Base-by-base conservation (phyloP, 1,140 invertebrate species). In the Zaprionus davidi region DNA sequence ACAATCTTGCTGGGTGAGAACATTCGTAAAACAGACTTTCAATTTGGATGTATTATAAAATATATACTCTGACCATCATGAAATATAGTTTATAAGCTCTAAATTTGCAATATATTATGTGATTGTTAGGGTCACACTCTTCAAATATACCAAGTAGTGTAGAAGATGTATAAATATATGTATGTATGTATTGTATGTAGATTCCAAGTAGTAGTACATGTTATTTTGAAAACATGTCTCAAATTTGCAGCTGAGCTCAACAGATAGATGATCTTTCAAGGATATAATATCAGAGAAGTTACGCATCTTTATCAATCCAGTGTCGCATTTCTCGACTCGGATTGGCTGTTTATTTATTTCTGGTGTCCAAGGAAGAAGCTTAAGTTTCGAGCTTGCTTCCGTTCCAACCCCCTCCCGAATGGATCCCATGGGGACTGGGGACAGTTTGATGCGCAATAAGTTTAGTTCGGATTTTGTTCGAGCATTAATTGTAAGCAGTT, bases 401-500 rank as follows among this genome's bases (percentile, higher is more conserved):
- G 36, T 41, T 41, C 2, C 38, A 4, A 15, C 5, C 38, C 38
- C n/a, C 20, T 20, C 11, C 46, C 11, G 9, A 11, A 44, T 56
- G n/a, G n/a, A 36, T 56, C 20, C 64, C 53, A 51, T 44, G 38
- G 15, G 31, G 24, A 56, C 53, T 56, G 38, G 15, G 22, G 24
- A 56, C 24, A 34, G 9, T 28, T 44, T 20, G 38, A 56, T 36
- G 46, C 44, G 20, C 55, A 68, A 55, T 56, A 46, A 60, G 34
- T 56, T 36, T 6, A 28, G 34, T 58, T 34, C 31, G 11, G 31
- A 34, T 34, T 34, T 3, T 34, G 31, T 38, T 41, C 13, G 31
- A 22, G 15, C 31, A 60, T 65, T 55, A 65, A 65, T 46, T 76
- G 68, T 59, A 59, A 59, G 24, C 53, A 51, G 60, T 71, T 71